Conservation (phyloP, 64 coral and sea anemone species). For the Dendrophyllia cribrosa region DNA sequence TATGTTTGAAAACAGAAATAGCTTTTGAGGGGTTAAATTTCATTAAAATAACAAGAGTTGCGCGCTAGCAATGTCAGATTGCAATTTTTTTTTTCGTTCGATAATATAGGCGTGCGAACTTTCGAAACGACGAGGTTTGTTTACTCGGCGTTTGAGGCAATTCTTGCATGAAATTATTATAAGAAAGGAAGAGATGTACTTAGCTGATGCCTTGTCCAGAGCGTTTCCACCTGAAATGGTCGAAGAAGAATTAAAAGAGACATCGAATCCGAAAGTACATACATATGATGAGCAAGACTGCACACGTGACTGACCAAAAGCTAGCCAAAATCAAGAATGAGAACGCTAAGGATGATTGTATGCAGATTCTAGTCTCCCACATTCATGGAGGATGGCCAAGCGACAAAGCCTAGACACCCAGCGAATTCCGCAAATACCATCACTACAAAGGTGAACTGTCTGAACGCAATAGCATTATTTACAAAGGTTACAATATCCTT, state of each 20-base stretch:
- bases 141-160: too few species aligned
- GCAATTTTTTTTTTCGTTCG: too few species aligned
- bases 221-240: slow-evolving; percentile 28
- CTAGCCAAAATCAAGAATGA: slow-evolving; percentile 5
- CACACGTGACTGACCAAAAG: slow-evolving; percentile 50
- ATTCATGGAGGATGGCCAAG: slow-evolving; percentile 39
- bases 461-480: background rate
- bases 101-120: too few species aligned
- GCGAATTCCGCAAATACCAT: slow-evolving; percentile 26
- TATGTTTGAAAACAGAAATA: too few species aligned
- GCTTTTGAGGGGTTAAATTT: too few species aligned
- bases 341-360: slow-evolving; percentile 6
- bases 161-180: too few species aligned
- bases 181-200: slow-evolving; percentile 49
- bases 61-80: too few species aligned
- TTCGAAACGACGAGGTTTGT: too few species aligned
- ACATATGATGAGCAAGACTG: slow-evolving; percentile 29
- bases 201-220: slow-evolving; percentile 45
- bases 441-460: slow-evolving; percentile 6
- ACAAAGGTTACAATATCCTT: slow-evolving; percentile 27
- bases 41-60: too few species aligned
- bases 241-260: slow-evolving; percentile 47
- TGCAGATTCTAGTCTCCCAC: slow-evolving; percentile 8
- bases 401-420: background rate
- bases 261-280: slow-evolving; percentile 40